Conservation (phyloP, 1,140 invertebrate species). For the Nomia melanderi region DNA sequence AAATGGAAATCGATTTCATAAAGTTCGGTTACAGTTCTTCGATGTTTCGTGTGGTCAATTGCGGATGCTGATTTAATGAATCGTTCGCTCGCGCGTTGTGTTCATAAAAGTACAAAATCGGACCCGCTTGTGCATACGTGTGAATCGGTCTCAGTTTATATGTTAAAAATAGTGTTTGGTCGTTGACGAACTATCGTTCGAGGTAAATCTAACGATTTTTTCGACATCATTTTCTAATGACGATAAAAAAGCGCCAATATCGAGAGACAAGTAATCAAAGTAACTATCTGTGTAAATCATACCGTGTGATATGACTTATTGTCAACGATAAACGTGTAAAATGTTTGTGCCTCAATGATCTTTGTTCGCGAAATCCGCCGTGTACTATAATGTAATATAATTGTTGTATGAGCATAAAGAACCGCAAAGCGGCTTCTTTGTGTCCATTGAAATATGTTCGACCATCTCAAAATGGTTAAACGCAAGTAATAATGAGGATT, state of each 20-base stretch:
- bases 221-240: slow-evolving; percentile 57
- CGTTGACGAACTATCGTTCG: slow-evolving; percentile 41
- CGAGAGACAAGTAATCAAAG: slow-evolving; percentile 1
- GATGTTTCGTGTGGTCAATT: background rate
- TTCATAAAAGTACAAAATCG: slow-evolving; percentile 22
- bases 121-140: slow-evolving; percentile 18
- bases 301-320: slow-evolving; percentile 37
- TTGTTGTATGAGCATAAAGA: background rate
- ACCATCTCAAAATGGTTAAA: background rate
- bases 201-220: slow-evolving; percentile 74
- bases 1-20: background rate
- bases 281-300: slow-evolving; percentile 25
- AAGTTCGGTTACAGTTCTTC: background rate
- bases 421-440: background rate
- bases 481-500: background rate
- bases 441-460: no score
- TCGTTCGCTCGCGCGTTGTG: background rate
- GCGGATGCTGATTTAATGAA: slow-evolving; percentile 36
- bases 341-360: background rate
- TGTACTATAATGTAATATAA: slow-evolving; percentile 11
- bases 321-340: slow-evolving; percentile 33
- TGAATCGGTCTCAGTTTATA: slow-evolving; percentile 56
- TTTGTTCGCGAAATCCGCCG: slow-evolving; percentile 16
- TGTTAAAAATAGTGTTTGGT: slow-evolving; percentile 56
- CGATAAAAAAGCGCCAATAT: slow-evolving; percentile 38